Evolutionary conservation across 2,113 vertebrate genomes (phyloP).

Genomic region (Calidris pugnax): DNA sequence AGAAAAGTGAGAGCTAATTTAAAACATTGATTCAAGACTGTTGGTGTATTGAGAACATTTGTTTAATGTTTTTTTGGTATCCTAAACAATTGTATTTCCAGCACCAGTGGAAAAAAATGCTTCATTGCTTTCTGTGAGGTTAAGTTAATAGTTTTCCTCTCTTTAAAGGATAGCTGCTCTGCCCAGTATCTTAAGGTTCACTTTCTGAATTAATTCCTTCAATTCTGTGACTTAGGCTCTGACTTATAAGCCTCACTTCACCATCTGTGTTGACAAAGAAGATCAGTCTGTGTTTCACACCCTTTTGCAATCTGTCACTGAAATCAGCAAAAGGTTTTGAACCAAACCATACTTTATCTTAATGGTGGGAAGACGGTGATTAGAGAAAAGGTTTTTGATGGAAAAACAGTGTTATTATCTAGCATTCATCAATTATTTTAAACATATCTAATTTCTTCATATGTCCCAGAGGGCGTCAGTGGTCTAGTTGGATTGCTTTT

Average conservation of each 20-base stretch:
- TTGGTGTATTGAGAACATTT: neutral
- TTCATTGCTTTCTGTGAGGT: neutral
- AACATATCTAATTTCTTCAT: neutral
- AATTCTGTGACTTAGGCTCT: neutral
- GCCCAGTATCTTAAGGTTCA: neutral
- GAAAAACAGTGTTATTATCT: neutral
- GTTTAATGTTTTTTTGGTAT: neutral
- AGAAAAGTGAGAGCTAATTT: neutral
- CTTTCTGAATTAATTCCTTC: neutral
- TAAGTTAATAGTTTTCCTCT: neutral
- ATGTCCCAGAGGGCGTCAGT: neutral
- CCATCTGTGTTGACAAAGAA: neutral
- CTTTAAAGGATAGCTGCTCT: neutral
- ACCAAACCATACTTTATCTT: neutral
- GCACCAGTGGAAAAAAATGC: neutral
- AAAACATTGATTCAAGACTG: neutral
- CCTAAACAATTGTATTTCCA: neutral
- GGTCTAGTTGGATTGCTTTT: neutral
- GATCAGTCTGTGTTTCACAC: neutral
- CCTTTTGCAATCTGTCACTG: neutral
- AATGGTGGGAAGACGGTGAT: neutral
- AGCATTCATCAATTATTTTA: neutral
- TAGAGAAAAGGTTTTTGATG: neutral
- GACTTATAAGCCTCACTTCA: neutral
- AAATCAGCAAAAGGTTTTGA: neutral